A percentile compares a stretch with the other conserved stretches of the same genome.
phyloP scores from a whole-genome alignment of 2,113 vertebrate genomes.

The Orthochromis indermauri region DNA sequence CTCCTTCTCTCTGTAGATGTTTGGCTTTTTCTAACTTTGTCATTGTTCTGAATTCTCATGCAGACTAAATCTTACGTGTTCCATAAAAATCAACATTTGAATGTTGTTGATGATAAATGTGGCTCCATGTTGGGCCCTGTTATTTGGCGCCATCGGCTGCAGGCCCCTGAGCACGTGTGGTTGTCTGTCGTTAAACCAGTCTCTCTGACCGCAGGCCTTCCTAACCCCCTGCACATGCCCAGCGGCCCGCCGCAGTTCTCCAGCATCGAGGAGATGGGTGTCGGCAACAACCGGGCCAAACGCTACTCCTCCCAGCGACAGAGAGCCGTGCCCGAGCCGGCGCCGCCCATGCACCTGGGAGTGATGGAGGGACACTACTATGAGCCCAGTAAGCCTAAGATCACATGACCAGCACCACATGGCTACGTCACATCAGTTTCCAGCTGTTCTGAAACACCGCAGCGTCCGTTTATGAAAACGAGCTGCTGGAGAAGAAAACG shows the following conservation, averaged over 20 bases:
- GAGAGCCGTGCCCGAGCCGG: constrained; percentile 82
- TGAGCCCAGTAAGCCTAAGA: constrained; percentile 79
- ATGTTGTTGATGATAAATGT: background rate
- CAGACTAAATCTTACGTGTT: background rate
- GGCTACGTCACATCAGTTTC: background rate
- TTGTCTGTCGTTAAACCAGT: background rate
- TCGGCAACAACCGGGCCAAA: constrained; percentile 83
- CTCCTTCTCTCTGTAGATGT: background rate
- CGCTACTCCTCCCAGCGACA: constrained; percentile 95
- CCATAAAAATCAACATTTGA: background rate
- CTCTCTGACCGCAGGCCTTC: background rate
- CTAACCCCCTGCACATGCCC: constrained; percentile 35
- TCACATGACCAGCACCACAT: background rate
- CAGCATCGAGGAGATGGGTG: constrained; percentile 63
- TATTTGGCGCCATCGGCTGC: background rate
- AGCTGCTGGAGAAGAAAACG: background rate
- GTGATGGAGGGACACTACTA: constrained; percentile 98
- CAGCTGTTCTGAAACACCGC: background rate
- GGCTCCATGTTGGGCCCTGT: background rate
- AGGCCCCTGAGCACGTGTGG: background rate
- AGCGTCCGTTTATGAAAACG: background rate
- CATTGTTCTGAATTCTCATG: background rate
- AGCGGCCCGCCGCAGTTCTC: constrained; percentile 54
- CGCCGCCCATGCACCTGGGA: constrained; percentile 88
- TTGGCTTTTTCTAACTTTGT: background rate